A percentile compares a stretch with the other conserved stretches of the same genome.
Evolutionary conservation across 2,888 invertebrate species (phyloP).

Genomic region (Drosophila suboccidentalis): DNA sequence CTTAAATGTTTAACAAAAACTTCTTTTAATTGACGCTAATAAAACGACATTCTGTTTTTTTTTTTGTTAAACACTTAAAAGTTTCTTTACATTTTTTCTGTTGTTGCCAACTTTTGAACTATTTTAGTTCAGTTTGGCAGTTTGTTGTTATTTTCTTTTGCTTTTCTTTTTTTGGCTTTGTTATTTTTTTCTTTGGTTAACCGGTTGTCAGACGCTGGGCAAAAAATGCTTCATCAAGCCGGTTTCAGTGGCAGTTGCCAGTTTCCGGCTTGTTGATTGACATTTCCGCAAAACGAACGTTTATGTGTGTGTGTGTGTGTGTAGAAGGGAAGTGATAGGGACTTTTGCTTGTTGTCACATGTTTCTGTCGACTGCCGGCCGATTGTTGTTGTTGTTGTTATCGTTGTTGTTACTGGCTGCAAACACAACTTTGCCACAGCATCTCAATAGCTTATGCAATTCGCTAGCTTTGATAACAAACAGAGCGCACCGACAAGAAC

Average conservation of each 20-base stretch:
- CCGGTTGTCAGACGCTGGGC: constrained; percentile 37
- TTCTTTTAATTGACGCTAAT: not conserved
- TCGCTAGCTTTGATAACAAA: constrained; percentile 57
- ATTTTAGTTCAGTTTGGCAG: constrained; percentile 1
- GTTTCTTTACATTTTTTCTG: not conserved
- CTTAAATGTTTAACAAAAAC: too few relatives aligned
- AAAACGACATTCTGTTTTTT: not conserved
- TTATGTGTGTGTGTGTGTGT: not conserved
- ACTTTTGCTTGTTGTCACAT: constrained; percentile 42
- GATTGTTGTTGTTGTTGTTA: constrained; percentile 22
- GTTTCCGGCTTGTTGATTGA: constrained; percentile 78
- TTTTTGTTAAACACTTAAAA: not conserved
- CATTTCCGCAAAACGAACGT: constrained; percentile 59
- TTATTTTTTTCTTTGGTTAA: constrained; percentile 3
- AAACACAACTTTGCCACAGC: constrained; percentile 41
- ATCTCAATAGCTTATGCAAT: constrained; percentile 61
- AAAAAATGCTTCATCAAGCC: constrained; percentile 65
- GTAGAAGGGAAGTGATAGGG: not conserved
- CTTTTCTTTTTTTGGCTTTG: not conserved
- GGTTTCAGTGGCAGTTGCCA: constrained; percentile 74
- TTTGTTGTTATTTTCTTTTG: not conserved
- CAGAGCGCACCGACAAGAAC: constrained; percentile 32
- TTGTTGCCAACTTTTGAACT: not conserved
- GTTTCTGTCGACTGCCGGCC: constrained; percentile 43
- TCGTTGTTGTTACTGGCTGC: constrained; percentile 15